These are phyloP conservation scores for Tonatia bakeri DNA, from an alignment of 2,113 vertebrate genomes.

Conservation along the genomic window DNA sequence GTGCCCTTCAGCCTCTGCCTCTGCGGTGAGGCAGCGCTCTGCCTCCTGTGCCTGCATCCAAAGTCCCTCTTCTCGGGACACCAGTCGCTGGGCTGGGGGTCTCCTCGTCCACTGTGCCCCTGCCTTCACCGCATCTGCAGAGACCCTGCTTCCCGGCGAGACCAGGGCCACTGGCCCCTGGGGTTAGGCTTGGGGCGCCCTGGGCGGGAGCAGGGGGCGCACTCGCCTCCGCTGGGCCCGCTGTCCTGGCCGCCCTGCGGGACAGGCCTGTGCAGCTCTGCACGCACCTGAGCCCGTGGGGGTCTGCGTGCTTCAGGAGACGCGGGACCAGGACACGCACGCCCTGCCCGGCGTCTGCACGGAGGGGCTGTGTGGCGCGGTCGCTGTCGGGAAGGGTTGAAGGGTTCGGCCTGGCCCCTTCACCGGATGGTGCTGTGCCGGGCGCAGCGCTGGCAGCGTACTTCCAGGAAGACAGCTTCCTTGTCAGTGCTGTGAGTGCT, in stretches of 20 bases:
- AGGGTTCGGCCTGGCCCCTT: not conserved
- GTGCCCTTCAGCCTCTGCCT: not conserved
- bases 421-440: not conserved
- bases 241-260: rapidly evolving
- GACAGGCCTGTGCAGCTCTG: rapidly evolving
- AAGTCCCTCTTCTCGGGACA: no score
- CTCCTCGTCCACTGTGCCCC: rapidly evolving
- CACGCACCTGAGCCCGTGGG: rapidly evolving
- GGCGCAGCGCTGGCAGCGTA: not conserved
- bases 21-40: rapidly evolving
- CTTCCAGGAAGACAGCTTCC: not conserved
- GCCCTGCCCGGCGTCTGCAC: not conserved
- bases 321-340: rapidly evolving
- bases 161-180: not conserved
- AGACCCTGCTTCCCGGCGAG: not conserved
- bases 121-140: rapidly evolving
- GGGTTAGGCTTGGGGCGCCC: rapidly evolving
- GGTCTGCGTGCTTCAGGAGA: not conserved
- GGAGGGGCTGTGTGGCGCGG: not conserved
- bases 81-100: rapidly evolving
- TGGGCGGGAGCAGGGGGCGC: not conserved
- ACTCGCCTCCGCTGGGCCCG: rapidly evolving
- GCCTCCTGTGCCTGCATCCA: not conserved
- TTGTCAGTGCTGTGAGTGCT: not conserved
- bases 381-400: not conserved